Evolutionary conservation across 2,113 vertebrate species (phyloP), one percentile per base, ranked within the genome.

Genomic region (Corapipo altera): DNA sequence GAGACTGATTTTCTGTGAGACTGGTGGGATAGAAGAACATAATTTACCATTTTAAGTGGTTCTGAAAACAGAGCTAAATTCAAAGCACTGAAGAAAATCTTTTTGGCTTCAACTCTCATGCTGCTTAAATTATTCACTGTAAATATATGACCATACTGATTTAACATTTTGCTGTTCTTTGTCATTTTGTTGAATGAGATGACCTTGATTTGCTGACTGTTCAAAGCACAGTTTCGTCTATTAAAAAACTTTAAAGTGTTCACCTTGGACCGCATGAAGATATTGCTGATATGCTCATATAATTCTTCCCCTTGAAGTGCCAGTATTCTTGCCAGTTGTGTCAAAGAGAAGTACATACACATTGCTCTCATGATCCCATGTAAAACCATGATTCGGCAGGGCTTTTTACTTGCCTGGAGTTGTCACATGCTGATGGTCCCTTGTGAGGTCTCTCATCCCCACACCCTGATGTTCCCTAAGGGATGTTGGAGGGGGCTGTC

Each of bases 101-200:
- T 93, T 75, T 73, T 81, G 52, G 66, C 88, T 80, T 81, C 70
- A 92, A 18, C 13, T 78, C 61, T 78, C 57, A 30, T 21, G 46
- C 44, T 87, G 57, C 49, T 92, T 89, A 75, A 92, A 64, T 91
- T 97, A 85, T 95, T 95, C 89, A 54, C 66, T 91, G 77, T 75
- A 94, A 94, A 91, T 35, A 72, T 67, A 88, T 52, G 43, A 89
- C 67, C 55, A 3, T 41, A 80, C 43, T 59, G 66, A 89, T 62
- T 92, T 89, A 91, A 61, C 78, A 61, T 88, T 86, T n/a, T 51
- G 28, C 30, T 89, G 37, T 64, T 92, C 87, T 94, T 95, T 86
- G 46, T 52, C 48, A 73, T 89, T 88, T 93, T 75, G 43, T 61
- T 90, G 77, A 69, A 57, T 78, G 44, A 71, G 73, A 62, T 59